phyloP scores from a whole-genome alignment of 2,797 vertebrate species.

The Acrossocheilus fasciatus region DNA sequence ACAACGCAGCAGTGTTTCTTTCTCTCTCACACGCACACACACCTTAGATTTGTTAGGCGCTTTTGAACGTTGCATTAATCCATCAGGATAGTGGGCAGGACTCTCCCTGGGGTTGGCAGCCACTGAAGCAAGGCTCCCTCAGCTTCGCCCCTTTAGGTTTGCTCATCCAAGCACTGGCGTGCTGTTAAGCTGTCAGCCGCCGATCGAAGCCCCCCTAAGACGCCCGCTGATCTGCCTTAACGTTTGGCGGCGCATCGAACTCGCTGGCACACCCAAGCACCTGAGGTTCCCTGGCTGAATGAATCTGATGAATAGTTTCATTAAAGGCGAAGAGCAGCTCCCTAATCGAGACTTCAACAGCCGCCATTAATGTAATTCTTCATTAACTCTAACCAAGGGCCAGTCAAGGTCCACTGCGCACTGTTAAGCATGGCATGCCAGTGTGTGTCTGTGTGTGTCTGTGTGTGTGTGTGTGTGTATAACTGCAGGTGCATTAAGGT shows the following conservation, averaged over 20 bases:
- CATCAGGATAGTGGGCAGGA: constrained; percentile 37
- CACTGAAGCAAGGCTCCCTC: constrained; percentile 39
- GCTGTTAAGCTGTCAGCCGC: constrained; percentile 57
- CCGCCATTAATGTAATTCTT: constrained; percentile 60
- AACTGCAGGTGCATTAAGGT: constrained; percentile 40
- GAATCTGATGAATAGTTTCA: constrained; percentile 65
- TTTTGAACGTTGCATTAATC: constrained; percentile 48
- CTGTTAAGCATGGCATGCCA: constrained; percentile 31
- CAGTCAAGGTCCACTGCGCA: constrained; percentile 47
- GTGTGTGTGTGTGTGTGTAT: constrained; percentile 22
- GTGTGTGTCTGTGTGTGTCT: constrained; percentile 24
- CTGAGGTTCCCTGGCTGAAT: constrained; percentile 57
- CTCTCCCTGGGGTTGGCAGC: constrained; percentile 40
- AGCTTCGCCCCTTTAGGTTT: constrained; percentile 52
- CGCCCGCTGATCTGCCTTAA: constrained; percentile 43
- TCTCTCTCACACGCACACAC: not conserved
- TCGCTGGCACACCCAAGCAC: constrained; percentile 36
- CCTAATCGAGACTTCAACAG: constrained; percentile 60
- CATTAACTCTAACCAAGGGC: constrained; percentile 59
- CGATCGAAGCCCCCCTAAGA: constrained; percentile 61
- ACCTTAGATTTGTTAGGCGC: constrained; percentile 22
- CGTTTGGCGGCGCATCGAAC: constrained; percentile 35
- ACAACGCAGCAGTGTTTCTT: constrained; percentile 14
- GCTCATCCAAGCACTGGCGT: constrained; percentile 40
- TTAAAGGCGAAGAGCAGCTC: constrained; percentile 59